Evolutionary conservation across 1,140 invertebrate genomes (phyloP), one percentile per base, ranked within the genome.

Genomic region (Xylocopa sonorina): DNA sequence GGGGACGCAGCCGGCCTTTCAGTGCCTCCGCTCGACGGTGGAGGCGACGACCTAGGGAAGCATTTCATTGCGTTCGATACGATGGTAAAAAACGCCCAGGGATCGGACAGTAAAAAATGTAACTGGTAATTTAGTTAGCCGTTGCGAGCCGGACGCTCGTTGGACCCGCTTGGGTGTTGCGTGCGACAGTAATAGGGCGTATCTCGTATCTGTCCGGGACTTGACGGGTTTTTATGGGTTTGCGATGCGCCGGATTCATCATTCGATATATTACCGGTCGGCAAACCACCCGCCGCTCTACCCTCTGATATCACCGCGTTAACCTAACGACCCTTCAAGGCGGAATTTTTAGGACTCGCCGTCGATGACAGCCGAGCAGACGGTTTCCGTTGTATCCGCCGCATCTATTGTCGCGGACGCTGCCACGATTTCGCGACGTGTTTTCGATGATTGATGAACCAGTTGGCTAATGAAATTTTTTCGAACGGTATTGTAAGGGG

Each of bases 51-150:
- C 83, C 84, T 76, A 87, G 86, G 85, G 87, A 89, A 86, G 88
- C 89, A 86, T 90, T 91, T 91, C 88, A 90, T 90, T 88, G 88
- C 88, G 88, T 89, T 90, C 90, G 88, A 90, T 90, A 90, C 83
- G 85, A 83, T 78, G 83, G 87, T 89, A 90, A 91, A 90, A 89
- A 91, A 90, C 85, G 88, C 83, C 85, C 87, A 87, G 85, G 87
- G 85, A 90, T 89, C 85, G 87, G 91, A 91, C 90, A 92, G 89
- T 91, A 92, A 92, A 92, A 92, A 92, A 91, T 92, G 90, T 92
- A 92, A 91, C 91, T 91, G 91, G 91, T 92, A 92, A 92, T 92
- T 92, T 92, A 91, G 91, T 92, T 92, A 92, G 90, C 90, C 89
- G 88, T 90, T 89, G 88, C 88, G 87, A 89, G 88, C 88, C 89